Evolutionary conservation across 2,113 vertebrate species (phyloP), one percentile per base, ranked within the genome.

Genomic region (Mustela lutreola): DNA sequence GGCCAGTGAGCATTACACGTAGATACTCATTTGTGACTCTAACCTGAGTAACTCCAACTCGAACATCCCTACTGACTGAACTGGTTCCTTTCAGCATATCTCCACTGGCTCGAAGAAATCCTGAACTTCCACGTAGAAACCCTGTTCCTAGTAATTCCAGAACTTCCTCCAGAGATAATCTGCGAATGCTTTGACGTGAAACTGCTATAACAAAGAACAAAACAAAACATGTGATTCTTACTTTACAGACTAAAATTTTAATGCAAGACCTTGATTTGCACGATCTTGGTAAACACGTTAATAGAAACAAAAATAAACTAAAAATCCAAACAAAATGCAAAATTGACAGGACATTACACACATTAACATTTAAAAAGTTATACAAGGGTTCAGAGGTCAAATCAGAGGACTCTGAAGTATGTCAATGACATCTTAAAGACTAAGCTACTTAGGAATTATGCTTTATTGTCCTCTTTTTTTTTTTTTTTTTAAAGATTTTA

Each of bases 1-100:
- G 21, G 71, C 45, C 71, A 93, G 26, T 75, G 11, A 89, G 56
- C 82, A 75, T 88, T 75, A 70, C 12, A 83, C 1, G 31, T 36
- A 82, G 70, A 88, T 83, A 91, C 48, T 80, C 10, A 97, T 88
- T 85, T 0, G 11, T 88, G 97, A 98, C 89, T 91, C 98, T 91
- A 98, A 99, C 99, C 99, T 99, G 99, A 2, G 99, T 99, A 97
- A 99, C 98, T 97, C 99, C 99, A 90, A 99, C 98, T 97, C 99
- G 99, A 97, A 99, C 98, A 92, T 99, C 99, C 90, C 98, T 99
- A 98, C 99, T 99, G 96, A 99, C 99, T 18, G 99, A 99, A 98
- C 99, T 99, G 24, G 98, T 99, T 75, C 99, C 99, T 98, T 99
- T 99, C 98, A 99, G 98, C 98, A 99, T 99, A 98, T 99, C 99